Conservation (phyloP, 35 echinoderm and acorn worm genomes). For the Ptychodera flava region DNA sequence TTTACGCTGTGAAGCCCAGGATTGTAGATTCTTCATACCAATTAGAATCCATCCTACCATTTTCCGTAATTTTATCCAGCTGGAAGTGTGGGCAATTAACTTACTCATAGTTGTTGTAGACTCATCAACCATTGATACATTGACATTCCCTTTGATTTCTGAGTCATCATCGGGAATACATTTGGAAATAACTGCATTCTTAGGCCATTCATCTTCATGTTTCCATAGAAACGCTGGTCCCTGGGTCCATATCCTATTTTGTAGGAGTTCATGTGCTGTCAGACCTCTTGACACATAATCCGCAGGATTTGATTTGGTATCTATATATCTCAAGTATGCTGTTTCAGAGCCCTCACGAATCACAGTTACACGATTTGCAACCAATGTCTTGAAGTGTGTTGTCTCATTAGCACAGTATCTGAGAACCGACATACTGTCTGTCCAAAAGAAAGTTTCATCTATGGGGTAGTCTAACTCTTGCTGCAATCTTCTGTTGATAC, state of each 20-base stretch:
- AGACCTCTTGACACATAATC: neutral
- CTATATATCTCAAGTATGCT: neutral
- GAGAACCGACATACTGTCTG: slow-evolving; percentile 24
- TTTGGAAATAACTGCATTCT: neutral
- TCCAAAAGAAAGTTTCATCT: slow-evolving; percentile 23
- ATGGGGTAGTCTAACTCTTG: neutral
- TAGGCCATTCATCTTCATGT: neutral
- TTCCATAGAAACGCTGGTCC: neutral
- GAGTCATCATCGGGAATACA: too few relatives aligned
- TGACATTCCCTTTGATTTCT: too few relatives aligned
- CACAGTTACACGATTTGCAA: slow-evolving; percentile 25
- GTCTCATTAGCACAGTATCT: slow-evolving; percentile 21
- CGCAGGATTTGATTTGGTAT: neutral
- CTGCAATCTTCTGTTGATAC: neutral
- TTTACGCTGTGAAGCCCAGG: neutral
- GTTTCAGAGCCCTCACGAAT: neutral
- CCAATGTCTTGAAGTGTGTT: slow-evolving; percentile 28
- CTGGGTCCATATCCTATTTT: slow-evolving; percentile 4
- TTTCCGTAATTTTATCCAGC: neutral
- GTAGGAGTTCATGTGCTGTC: neutral
- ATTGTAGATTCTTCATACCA: neutral
- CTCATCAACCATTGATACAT: too few relatives aligned
- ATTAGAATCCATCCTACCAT: slow-evolving; percentile 9
- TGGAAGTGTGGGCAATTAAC: neutral
- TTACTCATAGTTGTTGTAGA: neutral